Base-by-base conservation (phyloP, 2,113 vertebrate species). In the Colaptes auratus region DNA sequence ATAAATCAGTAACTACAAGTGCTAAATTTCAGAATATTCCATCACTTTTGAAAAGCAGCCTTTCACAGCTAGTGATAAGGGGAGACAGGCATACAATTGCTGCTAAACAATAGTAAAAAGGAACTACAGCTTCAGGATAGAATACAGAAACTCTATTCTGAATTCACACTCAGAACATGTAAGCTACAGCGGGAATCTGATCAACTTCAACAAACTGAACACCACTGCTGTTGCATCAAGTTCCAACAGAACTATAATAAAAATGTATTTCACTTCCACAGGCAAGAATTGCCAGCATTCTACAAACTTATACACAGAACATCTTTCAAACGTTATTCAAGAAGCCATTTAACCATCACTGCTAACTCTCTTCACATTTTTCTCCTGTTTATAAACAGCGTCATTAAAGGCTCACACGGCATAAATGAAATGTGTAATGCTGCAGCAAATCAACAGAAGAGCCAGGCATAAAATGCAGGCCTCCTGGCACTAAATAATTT, bases 31-130 rank as follows among this genome's bases (percentile, higher is more conserved):
- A 79, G 56, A 73, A 63, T 46, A 92, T 36, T 70, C 44, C 85
- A 15, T 19, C 28, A 21, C 67, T 87, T 93, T 44, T 44, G 36
- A 86, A 92, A 60, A 76, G 58, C 24, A 71, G 71, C 19, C 63
- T 92, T 93, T 91, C 72, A 93, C 52, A 90, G 48, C 35, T 19
- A 36, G 52, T 63, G 73, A 60, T 69, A 61, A 63, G 33, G 60
- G 60, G 13, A 92, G 84, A 85, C 84, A 90, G 75, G 71, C 85
- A 59, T 25, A 88, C 67, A 95, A 86, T 48, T 71, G 89, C 87
- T 83, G 75, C 64, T 70, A 44, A 92, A 91, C 84, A 94, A 85
- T 30, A 77, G 90, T n/a, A 53, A 65, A 93, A 88, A 83, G 63
- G 64, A 94, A 56, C 85, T 85, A 58, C 2, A 92, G 82, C 78